phyloP scores from a whole-genome alignment of 2,113 vertebrate species.

The Bufo gargarizans region DNA sequence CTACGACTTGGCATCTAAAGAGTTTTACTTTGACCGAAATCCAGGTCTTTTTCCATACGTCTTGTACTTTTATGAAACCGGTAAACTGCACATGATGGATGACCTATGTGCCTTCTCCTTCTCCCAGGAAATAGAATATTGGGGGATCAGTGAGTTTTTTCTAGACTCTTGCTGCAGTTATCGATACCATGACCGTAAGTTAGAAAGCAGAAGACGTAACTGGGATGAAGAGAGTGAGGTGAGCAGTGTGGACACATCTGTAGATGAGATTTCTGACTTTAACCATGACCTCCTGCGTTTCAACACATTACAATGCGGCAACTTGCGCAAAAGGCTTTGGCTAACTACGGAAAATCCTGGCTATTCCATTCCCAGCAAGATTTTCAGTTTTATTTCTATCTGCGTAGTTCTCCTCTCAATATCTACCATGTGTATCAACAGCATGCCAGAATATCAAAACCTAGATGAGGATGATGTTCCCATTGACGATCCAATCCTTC shows the following conservation, averaged over 20 bases:
- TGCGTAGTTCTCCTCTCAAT: slow-evolving; percentile 91
- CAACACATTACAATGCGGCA: slow-evolving; percentile 81
- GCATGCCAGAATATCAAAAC: slow-evolving; percentile 90
- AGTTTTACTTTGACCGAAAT: slow-evolving; percentile 96
- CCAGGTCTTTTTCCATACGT: slow-evolving; percentile 91
- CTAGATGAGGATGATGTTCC: slow-evolving; percentile 76
- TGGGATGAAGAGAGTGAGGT: slow-evolving; percentile 96
- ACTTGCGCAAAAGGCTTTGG: slow-evolving; percentile 87
- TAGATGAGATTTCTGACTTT: slow-evolving; percentile 92
- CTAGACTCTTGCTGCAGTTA: slow-evolving; percentile 94
- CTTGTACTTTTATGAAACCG: slow-evolving; percentile 95
- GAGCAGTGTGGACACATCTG: slow-evolving; percentile 91
- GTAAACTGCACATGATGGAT: slow-evolving; percentile 94
- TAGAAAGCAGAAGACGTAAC: slow-evolving; percentile 83
- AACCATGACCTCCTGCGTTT: slow-evolving; percentile 91
- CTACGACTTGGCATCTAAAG: slow-evolving; percentile 86
- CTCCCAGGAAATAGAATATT: slow-evolving; percentile 97
- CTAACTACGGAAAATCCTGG: slow-evolving; percentile 96
- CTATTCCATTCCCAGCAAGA: slow-evolving; percentile 94
- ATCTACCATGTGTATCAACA: slow-evolving; percentile 93
- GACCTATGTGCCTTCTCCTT: slow-evolving; percentile 97
- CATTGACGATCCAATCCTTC: slow-evolving; percentile 80
- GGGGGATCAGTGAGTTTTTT: slow-evolving; percentile 96
- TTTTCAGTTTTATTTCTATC: slow-evolving; percentile 95
- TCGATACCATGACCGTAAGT: slow-evolving; percentile 91